These are phyloP conservation scores for Lordiphosa andalusiaca DNA, from an alignment of 2,888 invertebrate species.

Conservation along the genomic window DNA sequence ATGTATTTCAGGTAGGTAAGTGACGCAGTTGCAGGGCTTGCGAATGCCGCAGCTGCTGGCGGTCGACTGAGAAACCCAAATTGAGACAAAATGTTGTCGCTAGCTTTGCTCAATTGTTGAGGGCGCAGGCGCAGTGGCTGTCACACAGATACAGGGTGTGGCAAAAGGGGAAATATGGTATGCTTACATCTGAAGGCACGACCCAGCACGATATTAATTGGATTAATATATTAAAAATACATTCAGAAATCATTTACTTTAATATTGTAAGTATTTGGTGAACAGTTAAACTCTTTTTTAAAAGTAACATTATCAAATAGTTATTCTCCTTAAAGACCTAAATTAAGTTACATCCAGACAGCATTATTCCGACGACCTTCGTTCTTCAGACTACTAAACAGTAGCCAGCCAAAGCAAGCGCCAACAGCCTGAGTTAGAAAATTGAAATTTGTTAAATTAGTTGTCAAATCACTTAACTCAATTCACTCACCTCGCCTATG, in stretches of 20 bases:
- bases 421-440: slow-evolving; percentile 51
- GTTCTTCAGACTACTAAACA: slow-evolving; percentile 69
- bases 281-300: slow-evolving; percentile 6
- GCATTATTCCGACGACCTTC: slow-evolving; percentile 67
- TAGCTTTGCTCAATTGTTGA: slow-evolving; percentile 9
- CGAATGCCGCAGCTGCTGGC: slow-evolving; percentile 24
- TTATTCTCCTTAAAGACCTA: slow-evolving; percentile 21
- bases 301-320: slow-evolving; percentile 34
- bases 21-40: slow-evolving; percentile 1
- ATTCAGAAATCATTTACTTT: slow-evolving; percentile 10
- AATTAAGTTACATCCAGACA: slow-evolving; percentile 69
- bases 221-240: not conserved
- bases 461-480: not conserved
- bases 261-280: not conserved
- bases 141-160: not conserved
- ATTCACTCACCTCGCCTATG: slow-evolving; percentile 63
- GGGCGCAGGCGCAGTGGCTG: too few species aligned
- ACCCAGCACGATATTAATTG: not conserved
- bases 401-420: slow-evolving; percentile 65
- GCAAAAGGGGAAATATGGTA: not conserved
- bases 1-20: not conserved
- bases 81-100: slow-evolving; percentile 7
- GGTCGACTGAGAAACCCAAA: slow-evolving; percentile 24
- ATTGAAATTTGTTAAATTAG: not conserved
- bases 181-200: too few species aligned